Evolutionary conservation across 2,113 vertebrate species (phyloP), one percentile per base, ranked within the genome.

Genomic region (Hiodon alosoides): DNA sequence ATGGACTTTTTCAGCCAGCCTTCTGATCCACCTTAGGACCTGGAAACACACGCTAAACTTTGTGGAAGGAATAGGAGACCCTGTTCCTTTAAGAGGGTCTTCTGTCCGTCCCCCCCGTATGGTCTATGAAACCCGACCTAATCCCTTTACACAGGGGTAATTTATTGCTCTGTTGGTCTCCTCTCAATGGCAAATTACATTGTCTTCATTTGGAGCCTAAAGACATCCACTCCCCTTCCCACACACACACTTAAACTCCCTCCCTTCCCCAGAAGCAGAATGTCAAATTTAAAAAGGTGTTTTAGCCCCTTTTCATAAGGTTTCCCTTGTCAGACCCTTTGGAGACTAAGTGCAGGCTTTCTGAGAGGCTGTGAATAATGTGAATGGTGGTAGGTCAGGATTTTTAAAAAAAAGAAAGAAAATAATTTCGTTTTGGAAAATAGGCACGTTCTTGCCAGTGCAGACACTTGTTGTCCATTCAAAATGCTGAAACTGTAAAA

Each of bases 141-240:
- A 93, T 93, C 91, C 92, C 90, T 90, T 91, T 90, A 90, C 91
- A 87, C 84, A 85, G 79, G 83, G 89, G 89, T 91, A 91, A 94
- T 95, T 93, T 94, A 94, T 94, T 93, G 92, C 89, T 90, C 91
- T 92, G 83, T 93, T 90, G 90, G 89, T 86, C 86, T 90, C 91
- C 89, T 90, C 92, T 90, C 86, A 87, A 88, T 91, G 88, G 91
- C 91, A 92, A 88, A 92, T 93, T 91, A 88, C 91, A 91, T 94
- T 93, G 92, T 93, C 91, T 93, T 90, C 90, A 90, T 92, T 91
- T 90, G 87, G 78, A 86, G 85, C 85, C 79, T 86, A 79, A 61
- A 85, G 84, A 86, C 81, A 77, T 73, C 79, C 16, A 86, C 88
- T 86, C 71, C 58, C 75, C 55, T 10, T 57, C 55, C 11, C 69